Evolutionary conservation across 2,113 vertebrate genomes (phyloP).

Genomic region (Procavia capensis): DNA sequence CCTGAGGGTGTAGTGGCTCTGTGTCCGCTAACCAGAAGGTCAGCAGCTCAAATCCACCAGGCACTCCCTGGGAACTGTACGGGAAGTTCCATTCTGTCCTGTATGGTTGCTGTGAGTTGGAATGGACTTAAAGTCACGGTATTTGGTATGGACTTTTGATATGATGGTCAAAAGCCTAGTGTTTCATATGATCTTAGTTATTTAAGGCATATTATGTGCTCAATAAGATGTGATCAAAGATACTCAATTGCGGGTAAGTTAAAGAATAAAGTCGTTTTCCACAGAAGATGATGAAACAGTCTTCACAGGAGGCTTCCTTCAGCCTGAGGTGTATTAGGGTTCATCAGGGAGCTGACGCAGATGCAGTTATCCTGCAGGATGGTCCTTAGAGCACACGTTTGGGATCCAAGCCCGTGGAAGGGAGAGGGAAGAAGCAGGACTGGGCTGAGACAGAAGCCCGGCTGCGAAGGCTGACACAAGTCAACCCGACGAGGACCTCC

Average conservation of each 20-base stretch:
- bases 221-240: neutral
- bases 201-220: neutral
- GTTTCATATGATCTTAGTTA: neutral
- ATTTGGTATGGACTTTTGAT: no score
- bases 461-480: neutral
- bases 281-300: neutral
- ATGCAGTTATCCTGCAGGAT: neutral
- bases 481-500: neutral
- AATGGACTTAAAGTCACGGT: no score
- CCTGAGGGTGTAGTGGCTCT: no score
- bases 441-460: neutral
- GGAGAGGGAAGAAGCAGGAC: neutral
- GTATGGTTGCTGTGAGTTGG: no score
- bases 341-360: neutral
- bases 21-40: no score
- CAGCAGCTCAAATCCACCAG: no score
- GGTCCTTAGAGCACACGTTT: neutral
- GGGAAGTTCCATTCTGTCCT: no score
- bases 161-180: neutral
- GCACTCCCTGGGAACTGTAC: no score
- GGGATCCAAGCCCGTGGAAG: neutral
- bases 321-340: neutral
- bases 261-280: neutral
- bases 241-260: neutral
- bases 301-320: neutral